Percentiles rank a stretch among this genome's conserved stretches.
phyloP scores from a whole-genome alignment of 2,797 vertebrate species.

The Rhyacichthys aspro region DNA sequence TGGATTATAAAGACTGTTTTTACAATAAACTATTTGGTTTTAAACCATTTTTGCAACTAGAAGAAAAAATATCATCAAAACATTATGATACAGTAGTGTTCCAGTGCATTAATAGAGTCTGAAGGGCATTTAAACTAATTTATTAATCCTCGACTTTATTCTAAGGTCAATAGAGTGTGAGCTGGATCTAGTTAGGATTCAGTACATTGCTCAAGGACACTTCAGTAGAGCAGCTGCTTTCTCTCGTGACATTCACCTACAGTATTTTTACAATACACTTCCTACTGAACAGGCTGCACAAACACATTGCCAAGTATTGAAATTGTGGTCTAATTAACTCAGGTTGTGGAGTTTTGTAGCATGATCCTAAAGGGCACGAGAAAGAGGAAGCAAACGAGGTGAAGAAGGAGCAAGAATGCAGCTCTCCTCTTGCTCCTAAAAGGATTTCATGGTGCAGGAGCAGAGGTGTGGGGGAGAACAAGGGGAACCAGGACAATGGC shows the following conservation, averaged over 20 bases:
- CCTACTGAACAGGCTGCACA: conserved; percentile 4
- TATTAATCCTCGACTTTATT: conserved; percentile 4
- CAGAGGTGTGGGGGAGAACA: conserved; percentile 58
- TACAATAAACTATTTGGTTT: no score
- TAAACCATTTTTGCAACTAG: no score
- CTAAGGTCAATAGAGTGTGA: conserved; percentile 24
- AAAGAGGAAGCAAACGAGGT: conserved; percentile 6
- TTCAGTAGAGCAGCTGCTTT: conserved; percentile 39
- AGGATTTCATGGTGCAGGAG: conserved; percentile 75
- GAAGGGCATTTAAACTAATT: conserved; percentile 6
- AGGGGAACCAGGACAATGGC: conserved; percentile 71
- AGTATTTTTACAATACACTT: conserved; percentile 11
- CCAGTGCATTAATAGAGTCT: background rate
- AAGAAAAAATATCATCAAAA: conserved; percentile 7
- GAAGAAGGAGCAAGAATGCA: conserved; percentile 28
- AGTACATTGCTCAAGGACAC: conserved; percentile 41
- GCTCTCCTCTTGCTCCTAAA: conserved; percentile 59
- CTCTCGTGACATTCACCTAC: background rate
- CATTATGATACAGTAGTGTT: background rate
- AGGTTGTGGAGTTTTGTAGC: conserved; percentile 17
- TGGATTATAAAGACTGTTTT: no score
- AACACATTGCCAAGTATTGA: background rate
- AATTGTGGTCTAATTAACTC: conserved; percentile 18
- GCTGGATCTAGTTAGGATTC: conserved; percentile 22
- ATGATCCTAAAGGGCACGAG: conserved; percentile 25